phyloP scores from a whole-genome alignment of 2,113 vertebrate species.

The Fulica atra region DNA sequence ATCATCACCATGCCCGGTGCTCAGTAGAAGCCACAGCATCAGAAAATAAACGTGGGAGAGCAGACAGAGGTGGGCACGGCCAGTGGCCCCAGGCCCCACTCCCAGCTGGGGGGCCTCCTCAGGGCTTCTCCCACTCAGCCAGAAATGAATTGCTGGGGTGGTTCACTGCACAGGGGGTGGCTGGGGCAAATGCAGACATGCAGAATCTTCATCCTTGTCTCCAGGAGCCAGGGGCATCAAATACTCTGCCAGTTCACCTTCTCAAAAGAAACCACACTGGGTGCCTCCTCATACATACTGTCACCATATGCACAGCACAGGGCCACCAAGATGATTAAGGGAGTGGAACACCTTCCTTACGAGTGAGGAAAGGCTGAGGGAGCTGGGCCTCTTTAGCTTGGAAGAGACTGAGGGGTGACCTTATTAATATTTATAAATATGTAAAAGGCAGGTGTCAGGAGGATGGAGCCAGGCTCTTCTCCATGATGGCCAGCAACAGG shows the following conservation, averaged over 20 bases:
- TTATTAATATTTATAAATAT: no score
- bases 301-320: no score
- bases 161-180: not conserved
- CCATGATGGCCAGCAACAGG: no score
- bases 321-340: no score
- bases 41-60: fast-evolving
- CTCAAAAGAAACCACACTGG: no score
- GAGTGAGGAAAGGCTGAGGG: no score
- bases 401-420: no score
- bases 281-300: fast-evolving
- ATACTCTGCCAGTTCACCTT: fast-evolving
- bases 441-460: no score
- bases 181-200: fast-evolving
- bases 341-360: no score
- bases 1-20: fast-evolving
- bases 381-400: no score
- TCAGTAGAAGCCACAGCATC: not conserved
- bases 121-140: fast-evolving
- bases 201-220: fast-evolving
- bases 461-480: no score
- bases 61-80: fast-evolving
- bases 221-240: not conserved
- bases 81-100: fast-evolving
- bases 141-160: fast-evolving
- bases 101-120: fast-evolving